Conservation (phyloP, 2,888 invertebrate species). For the Catocala fraxini region DNA sequence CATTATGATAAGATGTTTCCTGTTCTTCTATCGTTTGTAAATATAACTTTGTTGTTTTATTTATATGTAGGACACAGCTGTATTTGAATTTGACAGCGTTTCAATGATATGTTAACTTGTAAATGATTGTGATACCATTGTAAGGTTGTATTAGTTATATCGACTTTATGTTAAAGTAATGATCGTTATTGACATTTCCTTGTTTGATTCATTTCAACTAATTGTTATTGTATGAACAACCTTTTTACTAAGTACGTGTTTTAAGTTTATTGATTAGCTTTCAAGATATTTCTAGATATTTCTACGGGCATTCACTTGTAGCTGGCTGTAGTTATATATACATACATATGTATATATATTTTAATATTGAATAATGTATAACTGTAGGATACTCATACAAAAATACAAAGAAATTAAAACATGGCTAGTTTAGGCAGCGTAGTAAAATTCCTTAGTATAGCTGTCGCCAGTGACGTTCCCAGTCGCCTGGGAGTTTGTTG, state of each 20-base stretch:
- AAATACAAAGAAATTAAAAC: too few relatives aligned
- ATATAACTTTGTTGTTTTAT: slow-evolving; percentile 9
- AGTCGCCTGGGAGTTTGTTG: too few relatives aligned
- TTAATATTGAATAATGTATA: too few relatives aligned
- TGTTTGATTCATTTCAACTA: background rate
- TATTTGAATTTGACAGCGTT: slow-evolving; percentile 57
- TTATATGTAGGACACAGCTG: slow-evolving; percentile 54
- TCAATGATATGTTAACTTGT: slow-evolving; percentile 52
- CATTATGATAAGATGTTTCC: background rate
- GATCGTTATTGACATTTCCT: slow-evolving; percentile 16
- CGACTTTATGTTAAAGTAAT: slow-evolving; percentile 11
- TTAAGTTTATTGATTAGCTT: too few relatives aligned
- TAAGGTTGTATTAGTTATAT: slow-evolving; percentile 40
- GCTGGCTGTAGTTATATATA: too few relatives aligned
- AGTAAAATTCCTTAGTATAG: too few relatives aligned
- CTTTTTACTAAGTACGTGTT: background rate
- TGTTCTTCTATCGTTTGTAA: background rate
- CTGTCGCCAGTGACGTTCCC: too few relatives aligned
- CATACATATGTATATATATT: too few relatives aligned
- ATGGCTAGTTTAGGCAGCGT: too few relatives aligned
- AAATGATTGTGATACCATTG: slow-evolving; percentile 43
- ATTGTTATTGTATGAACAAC: background rate
- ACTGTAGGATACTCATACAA: too few relatives aligned
- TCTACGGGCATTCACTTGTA: too few relatives aligned
- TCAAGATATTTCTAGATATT: too few relatives aligned